Evolutionary conservation across 2,888 invertebrate species (phyloP).

Genomic region (Aphidius colemani): DNA sequence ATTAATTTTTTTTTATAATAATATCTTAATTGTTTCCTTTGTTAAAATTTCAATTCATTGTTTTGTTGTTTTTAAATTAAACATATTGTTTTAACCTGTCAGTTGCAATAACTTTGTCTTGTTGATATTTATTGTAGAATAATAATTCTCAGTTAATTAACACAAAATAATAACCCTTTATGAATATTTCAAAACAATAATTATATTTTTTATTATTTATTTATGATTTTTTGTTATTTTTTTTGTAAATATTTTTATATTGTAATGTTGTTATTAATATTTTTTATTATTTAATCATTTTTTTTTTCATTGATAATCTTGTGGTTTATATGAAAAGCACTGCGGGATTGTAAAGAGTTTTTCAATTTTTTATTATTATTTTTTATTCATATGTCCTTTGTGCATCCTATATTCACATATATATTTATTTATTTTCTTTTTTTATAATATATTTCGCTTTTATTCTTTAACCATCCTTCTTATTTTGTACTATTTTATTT

Average conservation of each 20-base stretch:
- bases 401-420: neutral
- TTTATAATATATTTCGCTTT: conserved; percentile 4
- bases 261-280: conserved; percentile 7
- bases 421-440: conserved; percentile 10
- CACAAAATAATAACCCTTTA: too few relatives aligned
- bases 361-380: conserved; percentile 8
- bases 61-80: too few relatives aligned
- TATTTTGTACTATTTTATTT: neutral
- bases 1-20: too few relatives aligned
- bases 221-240: conserved; percentile 22
- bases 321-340: conserved; percentile 39
- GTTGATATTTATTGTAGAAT: too few relatives aligned
- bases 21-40: too few relatives aligned
- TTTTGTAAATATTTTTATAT: conserved; percentile 22
- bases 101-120: too few relatives aligned
- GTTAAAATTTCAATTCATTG: too few relatives aligned
- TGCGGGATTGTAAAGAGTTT: conserved; percentile 32
- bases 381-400: neutral
- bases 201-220: conserved; percentile 17
- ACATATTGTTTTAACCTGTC: too few relatives aligned
- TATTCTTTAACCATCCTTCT: neutral
- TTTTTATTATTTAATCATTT: conserved; percentile 17
- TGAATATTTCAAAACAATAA: conserved; percentile 1
- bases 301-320: conserved; percentile 36
- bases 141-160: too few relatives aligned